Evolutionary conservation across 2,888 invertebrate genomes (phyloP).

Genomic region (Slavum lentiscoides): DNA sequence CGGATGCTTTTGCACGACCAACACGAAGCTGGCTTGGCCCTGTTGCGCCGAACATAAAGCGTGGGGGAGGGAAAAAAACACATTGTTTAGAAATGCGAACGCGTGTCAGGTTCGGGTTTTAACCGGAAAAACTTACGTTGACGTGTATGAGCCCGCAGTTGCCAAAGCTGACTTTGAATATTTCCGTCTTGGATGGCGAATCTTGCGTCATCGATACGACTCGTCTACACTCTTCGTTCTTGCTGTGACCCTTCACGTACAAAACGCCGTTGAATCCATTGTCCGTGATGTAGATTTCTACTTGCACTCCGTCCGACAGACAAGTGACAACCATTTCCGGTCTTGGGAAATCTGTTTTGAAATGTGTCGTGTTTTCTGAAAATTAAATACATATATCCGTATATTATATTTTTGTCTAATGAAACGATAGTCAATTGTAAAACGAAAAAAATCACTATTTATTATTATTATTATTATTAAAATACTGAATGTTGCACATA

Average conservation of each 20-base stretch:
- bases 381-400: slow-evolving; percentile 48
- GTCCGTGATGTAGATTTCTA: slow-evolving; percentile 74
- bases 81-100: neutral
- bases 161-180: slow-evolving; percentile 87
- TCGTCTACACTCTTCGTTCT: slow-evolving; percentile 85
- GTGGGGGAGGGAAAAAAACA: neutral
- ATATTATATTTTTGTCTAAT: neutral
- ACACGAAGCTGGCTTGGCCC: slow-evolving; percentile 89
- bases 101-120: no score
- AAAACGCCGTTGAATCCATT: slow-evolving; percentile 85
- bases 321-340: slow-evolving; percentile 88
- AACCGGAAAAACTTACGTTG: slow-evolving; percentile 67
- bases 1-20: slow-evolving; percentile 95
- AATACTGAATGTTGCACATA: slow-evolving; percentile 51
- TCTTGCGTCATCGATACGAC: slow-evolving; percentile 77
- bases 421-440: no score
- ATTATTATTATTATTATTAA: no score
- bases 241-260: slow-evolving; percentile 92
- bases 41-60: slow-evolving; percentile 59
- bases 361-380: slow-evolving; percentile 59
- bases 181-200: slow-evolving; percentile 69
- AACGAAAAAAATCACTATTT: no score
- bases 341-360: slow-evolving; percentile 74
- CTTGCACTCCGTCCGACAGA: slow-evolving; percentile 87
- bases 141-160: slow-evolving; percentile 89